Conservation (phyloP, 2,113 vertebrate genomes). For the Illadopsis cleaveri region DNA sequence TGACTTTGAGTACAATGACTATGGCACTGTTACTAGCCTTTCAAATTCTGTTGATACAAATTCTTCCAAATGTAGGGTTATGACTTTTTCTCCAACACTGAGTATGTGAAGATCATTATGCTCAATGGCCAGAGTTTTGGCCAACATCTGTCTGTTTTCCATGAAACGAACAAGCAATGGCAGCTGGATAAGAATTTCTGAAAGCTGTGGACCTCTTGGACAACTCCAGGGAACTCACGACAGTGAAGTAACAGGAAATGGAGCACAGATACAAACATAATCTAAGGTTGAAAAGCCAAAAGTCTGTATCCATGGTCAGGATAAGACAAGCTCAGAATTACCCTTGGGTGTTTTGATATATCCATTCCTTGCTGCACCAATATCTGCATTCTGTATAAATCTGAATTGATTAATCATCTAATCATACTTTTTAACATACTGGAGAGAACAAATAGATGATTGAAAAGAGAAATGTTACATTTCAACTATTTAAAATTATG, state of each 20-base stretch:
- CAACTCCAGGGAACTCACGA: neutral
- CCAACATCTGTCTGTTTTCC: neutral
- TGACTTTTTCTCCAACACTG: neutral
- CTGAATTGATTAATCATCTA: neutral
- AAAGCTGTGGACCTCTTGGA: neutral
- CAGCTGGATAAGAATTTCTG: neutral
- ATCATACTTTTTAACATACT: neutral
- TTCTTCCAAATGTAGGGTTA: neutral
- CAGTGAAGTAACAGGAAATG: neutral
- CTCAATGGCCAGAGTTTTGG: neutral
- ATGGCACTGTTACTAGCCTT: neutral
- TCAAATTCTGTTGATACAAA: neutral
- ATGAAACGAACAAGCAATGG: neutral
- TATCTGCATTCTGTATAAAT: neutral
- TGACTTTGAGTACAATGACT: neutral
- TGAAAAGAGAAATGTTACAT: neutral
- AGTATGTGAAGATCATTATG: neutral
- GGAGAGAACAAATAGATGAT: neutral
- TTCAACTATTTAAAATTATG: neutral
- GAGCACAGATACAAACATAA: neutral
- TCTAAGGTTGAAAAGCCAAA: neutral
- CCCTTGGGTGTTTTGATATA: neutral
- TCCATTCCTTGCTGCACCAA: neutral
- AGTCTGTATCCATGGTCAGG: neutral
- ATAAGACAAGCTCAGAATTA: conserved; percentile 52